Percentiles rank a stretch among this genome's conserved stretches.
Conservation (phyloP, 2,888 invertebrate genomes). For the Trissolcus brochymenae region DNA sequence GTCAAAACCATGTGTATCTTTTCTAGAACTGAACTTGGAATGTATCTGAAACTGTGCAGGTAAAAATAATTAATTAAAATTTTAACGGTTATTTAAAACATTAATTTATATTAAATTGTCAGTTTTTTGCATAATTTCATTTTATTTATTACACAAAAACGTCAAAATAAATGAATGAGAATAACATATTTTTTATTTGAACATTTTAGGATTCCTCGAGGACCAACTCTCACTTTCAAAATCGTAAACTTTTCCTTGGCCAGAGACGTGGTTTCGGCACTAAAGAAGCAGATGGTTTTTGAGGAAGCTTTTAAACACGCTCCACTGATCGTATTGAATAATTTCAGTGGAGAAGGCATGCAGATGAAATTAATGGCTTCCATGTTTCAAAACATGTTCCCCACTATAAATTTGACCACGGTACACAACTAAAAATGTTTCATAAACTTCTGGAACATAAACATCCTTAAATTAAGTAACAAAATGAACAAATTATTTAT, state of each 20-base stretch:
- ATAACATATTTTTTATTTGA: background rate
- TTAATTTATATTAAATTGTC: no score
- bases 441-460: no score
- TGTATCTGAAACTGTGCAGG: conserved; percentile 87
- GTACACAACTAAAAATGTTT: conserved; percentile 80
- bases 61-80: no score
- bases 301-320: conserved; percentile 90
- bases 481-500: no score
- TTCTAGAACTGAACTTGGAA: conserved; percentile 88
- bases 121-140: no score
- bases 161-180: conserved; percentile 5
- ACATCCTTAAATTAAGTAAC: no score
- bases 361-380: conserved; percentile 94
- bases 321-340: conserved; percentile 93
- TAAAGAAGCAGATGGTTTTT: conserved; percentile 90
- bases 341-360: conserved; percentile 92
- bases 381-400: conserved; percentile 99
- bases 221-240: conserved; percentile 94
- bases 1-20: conserved; percentile 95
- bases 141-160: no score
- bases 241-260: conserved; percentile 88
- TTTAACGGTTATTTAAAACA: no score
- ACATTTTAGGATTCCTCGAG: conserved; percentile 86
- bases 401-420: conserved; percentile 94
- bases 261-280: conserved; percentile 89